Percentiles rank a stretch among this genome's conserved stretches.
phyloP scores from a whole-genome alignment of 2,888 invertebrate genomes.

The Lamellibrachia columna region DNA sequence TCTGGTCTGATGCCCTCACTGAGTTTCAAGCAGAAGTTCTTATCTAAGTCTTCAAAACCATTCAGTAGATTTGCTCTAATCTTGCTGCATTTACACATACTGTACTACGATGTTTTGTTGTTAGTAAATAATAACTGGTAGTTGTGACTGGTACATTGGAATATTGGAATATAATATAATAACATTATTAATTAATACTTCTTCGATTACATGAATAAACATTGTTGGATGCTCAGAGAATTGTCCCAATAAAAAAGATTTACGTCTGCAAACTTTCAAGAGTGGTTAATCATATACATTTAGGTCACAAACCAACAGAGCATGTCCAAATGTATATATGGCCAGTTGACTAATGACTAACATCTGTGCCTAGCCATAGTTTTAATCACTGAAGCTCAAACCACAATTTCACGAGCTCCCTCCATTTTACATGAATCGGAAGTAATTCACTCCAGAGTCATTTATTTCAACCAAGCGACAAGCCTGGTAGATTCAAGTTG shows the following conservation, averaged over 20 bases:
- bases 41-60: too few relatives aligned
- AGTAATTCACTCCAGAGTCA: background rate
- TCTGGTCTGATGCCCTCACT: too few relatives aligned
- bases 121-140: background rate
- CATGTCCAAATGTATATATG: background rate
- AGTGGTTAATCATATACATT: background rate
- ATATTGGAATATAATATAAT: background rate
- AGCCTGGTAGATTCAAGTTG: slow-evolving; percentile 9
- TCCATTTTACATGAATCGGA: background rate
- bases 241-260: background rate
- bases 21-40: too few relatives aligned
- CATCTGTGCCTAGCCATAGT: background rate
- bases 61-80: too few relatives aligned
- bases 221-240: background rate
- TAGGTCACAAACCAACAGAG: background rate
- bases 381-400: background rate
- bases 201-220: background rate
- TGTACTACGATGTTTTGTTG: too few relatives aligned
- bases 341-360: background rate
- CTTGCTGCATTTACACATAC: too few relatives aligned
- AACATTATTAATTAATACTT: background rate
- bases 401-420: background rate
- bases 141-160: background rate
- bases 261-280: background rate
- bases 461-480: background rate